phyloP scores from a whole-genome alignment of 2,888 invertebrate species.

The Tetranychus piercei region DNA sequence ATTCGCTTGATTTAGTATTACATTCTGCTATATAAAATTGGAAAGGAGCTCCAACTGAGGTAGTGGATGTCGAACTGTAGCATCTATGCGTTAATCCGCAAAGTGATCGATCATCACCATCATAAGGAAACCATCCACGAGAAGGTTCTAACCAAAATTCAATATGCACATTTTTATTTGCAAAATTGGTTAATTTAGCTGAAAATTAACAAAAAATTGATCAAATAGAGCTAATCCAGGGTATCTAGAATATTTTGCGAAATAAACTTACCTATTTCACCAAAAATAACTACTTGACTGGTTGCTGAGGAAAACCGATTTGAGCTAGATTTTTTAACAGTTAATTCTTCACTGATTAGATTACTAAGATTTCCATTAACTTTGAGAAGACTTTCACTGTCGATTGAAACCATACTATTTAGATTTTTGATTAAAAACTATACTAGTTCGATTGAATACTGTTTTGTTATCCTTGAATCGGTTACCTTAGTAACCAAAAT shows the following conservation, averaged over 20 bases:
- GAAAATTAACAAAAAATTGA: neutral
- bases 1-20: neutral
- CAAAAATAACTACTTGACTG: constrained; percentile 5
- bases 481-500: too few species aligned
- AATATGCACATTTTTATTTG: neutral
- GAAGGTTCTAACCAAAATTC: constrained; percentile 2
- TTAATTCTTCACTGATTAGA: too few species aligned
- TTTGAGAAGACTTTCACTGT: too few species aligned
- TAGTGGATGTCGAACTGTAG: neutral
- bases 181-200: neutral
- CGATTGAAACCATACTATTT: too few species aligned
- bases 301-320: neutral
- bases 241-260: neutral
- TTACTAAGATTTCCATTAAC: too few species aligned
- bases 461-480: too few species aligned
- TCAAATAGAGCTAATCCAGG: neutral
- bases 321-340: too few species aligned
- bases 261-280: neutral
- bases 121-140: neutral
- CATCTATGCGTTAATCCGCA: neutral
- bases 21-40: neutral
- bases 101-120: neutral
- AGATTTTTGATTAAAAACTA: too few species aligned
- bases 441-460: too few species aligned
- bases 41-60: neutral